A percentile compares a stretch with the other conserved stretches of the same genome.
Evolutionary conservation across 2,888 invertebrate genomes (phyloP).

Genomic region (Thecocarcelia acutangulata): DNA sequence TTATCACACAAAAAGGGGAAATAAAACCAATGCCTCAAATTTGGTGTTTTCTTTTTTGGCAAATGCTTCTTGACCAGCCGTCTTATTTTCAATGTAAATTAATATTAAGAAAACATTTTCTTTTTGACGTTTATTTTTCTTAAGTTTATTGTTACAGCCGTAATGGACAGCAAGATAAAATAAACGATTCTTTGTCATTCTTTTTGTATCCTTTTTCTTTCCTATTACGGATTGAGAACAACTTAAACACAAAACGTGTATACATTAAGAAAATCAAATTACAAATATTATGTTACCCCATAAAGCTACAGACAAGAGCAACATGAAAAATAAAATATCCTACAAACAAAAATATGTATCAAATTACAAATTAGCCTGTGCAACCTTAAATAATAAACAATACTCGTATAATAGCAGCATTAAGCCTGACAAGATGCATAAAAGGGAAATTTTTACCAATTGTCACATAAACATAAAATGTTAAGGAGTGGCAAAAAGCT

Average conservation of each 20-base stretch:
- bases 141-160: slow-evolving; percentile 25
- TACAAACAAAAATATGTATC: not conserved
- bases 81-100: no score
- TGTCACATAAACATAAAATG: no score
- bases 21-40: no score
- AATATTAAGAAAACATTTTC: no score
- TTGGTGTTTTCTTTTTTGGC: no score
- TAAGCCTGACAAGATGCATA: no score
- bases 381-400: no score
- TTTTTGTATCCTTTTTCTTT: not conserved
- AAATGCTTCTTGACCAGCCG: no score
- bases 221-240: not conserved
- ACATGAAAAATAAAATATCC: not conserved
- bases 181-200: slow-evolving; percentile 17
- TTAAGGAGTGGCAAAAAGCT: no score
- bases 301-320: not conserved
- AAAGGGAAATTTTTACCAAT: no score
- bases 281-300: slow-evolving; percentile 12
- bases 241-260: not conserved
- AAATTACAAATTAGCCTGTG: slow-evolving; percentile 22
- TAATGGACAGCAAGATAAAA: slow-evolving; percentile 36
- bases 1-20: no score
- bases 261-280: slow-evolving; percentile 20
- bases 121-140: slow-evolving; percentile 1
- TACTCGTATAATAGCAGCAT: no score